These are phyloP conservation scores for Drosophila ercepeae DNA, from an alignment of 1,140 invertebrate species.

Conservation along the genomic window DNA sequence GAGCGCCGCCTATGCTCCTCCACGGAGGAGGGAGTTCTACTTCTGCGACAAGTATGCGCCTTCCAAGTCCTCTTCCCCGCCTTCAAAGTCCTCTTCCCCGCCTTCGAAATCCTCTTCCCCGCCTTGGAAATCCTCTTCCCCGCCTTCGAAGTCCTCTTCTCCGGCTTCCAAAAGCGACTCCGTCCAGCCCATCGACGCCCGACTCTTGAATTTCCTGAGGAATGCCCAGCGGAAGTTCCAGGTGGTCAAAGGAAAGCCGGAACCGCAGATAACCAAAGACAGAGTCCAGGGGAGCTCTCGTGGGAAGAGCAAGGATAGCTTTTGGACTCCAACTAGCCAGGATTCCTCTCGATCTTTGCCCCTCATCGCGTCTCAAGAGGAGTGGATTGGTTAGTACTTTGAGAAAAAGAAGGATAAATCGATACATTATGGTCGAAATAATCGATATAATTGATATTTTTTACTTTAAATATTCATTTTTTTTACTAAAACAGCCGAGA, in stretches of 20 bases:
- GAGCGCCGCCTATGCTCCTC: slow-evolving; percentile 66
- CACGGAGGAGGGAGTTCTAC: slow-evolving; percentile 69
- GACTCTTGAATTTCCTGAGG: slow-evolving; percentile 67
- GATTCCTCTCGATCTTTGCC: slow-evolving; percentile 42
- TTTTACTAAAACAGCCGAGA: too few species aligned
- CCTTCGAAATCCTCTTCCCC: not conserved
- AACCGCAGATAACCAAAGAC: slow-evolving; percentile 50
- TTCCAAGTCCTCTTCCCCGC: slow-evolving; percentile 2
- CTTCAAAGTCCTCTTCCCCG: not conserved
- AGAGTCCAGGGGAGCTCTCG: slow-evolving; percentile 30
- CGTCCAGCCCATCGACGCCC: slow-evolving; percentile 58
- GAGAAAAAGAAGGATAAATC: too few species aligned
- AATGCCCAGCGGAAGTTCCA: slow-evolving; percentile 67
- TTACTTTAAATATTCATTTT: too few species aligned
- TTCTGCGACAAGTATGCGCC: slow-evolving; percentile 74
- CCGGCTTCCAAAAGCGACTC: not conserved
- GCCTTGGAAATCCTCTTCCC: not conserved
- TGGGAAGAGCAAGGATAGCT: slow-evolving; percentile 12
- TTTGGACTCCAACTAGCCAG: too few species aligned
- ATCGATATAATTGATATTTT: too few species aligned
- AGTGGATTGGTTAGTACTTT: slow-evolving; percentile 79
- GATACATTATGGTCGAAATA: too few species aligned
- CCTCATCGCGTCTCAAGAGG: slow-evolving; percentile 59
- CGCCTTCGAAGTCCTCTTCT: not conserved
- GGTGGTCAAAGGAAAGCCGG: slow-evolving; percentile 27